These are phyloP conservation scores for Tringa solitaria DNA, from an alignment of 2,113 vertebrate species.

Conservation along the genomic window DNA sequence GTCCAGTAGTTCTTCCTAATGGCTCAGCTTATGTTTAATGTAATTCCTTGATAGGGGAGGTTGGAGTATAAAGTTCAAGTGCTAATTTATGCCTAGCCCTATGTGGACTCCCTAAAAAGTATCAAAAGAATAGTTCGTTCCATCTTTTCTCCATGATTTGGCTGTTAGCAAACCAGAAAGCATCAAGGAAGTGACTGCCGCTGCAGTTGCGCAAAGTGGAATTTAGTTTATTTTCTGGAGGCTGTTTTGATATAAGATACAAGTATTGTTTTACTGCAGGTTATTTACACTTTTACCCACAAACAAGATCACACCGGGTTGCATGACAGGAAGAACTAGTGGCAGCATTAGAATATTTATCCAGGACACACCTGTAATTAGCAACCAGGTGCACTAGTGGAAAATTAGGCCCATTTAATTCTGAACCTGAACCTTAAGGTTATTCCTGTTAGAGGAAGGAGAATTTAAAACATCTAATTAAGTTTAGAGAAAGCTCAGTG, in stretches of 20 bases:
- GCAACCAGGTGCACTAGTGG: not conserved
- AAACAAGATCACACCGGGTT: not conserved
- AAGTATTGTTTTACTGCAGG: not conserved
- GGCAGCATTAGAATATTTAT: not conserved
- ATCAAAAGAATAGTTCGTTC: not conserved
- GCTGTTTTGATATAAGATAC: not conserved
- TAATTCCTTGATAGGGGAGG: not conserved
- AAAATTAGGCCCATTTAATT: not conserved
- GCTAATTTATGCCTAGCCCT: not conserved
- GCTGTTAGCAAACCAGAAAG: not conserved
- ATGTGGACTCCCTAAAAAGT: not conserved
- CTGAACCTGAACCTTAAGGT: not conserved
- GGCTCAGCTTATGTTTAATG: not conserved
- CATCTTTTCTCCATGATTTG: not conserved
- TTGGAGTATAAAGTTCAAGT: not conserved
- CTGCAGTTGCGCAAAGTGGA: not conserved
- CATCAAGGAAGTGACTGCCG: not conserved
- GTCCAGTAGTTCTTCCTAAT: not conserved
- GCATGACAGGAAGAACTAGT: not conserved
- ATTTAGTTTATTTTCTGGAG: not conserved
- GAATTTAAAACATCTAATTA: not conserved
- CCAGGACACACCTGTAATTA: not conserved
- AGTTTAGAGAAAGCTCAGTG: not conserved
- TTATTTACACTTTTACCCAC: not conserved
- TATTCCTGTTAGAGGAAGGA: not conserved